Evolutionary conservation across 2,113 vertebrate species (phyloP).

Genomic region (Trematocara marginatum): DNA sequence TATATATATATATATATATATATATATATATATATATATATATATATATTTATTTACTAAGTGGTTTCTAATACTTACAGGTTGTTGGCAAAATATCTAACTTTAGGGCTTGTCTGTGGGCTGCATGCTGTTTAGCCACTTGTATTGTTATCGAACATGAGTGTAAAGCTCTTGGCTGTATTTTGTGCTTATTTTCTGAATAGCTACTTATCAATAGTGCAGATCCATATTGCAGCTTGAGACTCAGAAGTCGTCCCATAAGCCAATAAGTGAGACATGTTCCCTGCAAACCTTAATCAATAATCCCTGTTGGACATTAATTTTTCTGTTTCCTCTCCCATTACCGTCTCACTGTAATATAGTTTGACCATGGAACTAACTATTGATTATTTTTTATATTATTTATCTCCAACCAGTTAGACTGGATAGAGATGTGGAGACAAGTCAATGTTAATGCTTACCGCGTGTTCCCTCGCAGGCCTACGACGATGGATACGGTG

Average conservation of each 20-base stretch:
- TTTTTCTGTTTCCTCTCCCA: constrained; percentile 18
- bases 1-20: too few relatives aligned
- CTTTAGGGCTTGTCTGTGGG: not conserved
- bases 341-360: constrained; percentile 27
- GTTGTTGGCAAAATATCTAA: not conserved
- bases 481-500: constrained; percentile 92
- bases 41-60: not conserved
- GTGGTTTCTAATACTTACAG: not conserved
- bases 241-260: constrained; percentile 42
- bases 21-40: too few relatives aligned
- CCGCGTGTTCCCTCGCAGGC: constrained; percentile 70
- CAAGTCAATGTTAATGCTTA: not conserved
- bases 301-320: constrained; percentile 45
- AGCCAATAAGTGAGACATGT: constrained; percentile 26
- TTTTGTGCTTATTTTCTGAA: not conserved
- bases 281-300: constrained; percentile 44
- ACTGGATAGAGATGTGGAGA: not conserved
- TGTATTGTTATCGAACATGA: constrained; percentile 2
- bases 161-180: not conserved
- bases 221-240: constrained; percentile 34
- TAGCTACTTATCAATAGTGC: not conserved
- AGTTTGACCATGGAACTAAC: constrained; percentile 42
- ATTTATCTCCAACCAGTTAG: constrained; percentile 29
- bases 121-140: not conserved
- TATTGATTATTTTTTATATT: constrained; percentile 46